Conservation (phyloP, 2,113 vertebrate species). For the Sialia sialis region DNA sequence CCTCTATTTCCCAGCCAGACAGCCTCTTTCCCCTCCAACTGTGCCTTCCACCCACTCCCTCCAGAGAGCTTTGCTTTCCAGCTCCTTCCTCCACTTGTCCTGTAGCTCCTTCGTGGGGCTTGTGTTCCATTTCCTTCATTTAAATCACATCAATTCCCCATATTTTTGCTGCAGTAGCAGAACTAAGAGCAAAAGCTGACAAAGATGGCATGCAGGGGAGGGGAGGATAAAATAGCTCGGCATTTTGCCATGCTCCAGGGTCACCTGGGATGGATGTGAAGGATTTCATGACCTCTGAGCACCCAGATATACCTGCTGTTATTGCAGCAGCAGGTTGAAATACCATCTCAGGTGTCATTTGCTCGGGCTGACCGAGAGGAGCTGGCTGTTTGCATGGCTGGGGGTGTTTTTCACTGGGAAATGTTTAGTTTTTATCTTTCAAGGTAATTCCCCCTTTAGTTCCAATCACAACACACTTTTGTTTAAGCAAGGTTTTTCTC, state of each 20-base stretch:
- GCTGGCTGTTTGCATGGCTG: neutral
- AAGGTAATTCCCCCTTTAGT: constrained; percentile 73
- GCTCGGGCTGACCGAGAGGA: neutral
- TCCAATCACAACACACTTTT: constrained; percentile 74
- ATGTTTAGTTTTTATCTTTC: constrained; percentile 73
- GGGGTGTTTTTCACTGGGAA: constrained; percentile 67
- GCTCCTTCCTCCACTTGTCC: neutral
- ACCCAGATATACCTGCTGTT: neutral
- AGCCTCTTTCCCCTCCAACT: neutral
- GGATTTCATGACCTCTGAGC: neutral
- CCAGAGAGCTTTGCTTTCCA: neutral
- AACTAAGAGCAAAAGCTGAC: constrained; percentile 25
- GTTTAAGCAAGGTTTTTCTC: constrained; percentile 69
- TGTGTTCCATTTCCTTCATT: neutral
- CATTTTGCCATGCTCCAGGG: constrained; percentile 2
- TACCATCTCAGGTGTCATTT: neutral
- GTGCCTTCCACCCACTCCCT: neutral
- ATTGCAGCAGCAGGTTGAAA: neutral
- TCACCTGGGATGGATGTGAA: neutral
- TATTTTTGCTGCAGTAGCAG: constrained; percentile 19
- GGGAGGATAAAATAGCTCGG: neutral
- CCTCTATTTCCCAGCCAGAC: neutral
- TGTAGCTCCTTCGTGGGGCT: accelerated
- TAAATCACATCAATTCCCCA: neutral
- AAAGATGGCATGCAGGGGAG: neutral